phyloP scores from a whole-genome alignment of 1,140 invertebrate genomes.

The Battus philenor region DNA sequence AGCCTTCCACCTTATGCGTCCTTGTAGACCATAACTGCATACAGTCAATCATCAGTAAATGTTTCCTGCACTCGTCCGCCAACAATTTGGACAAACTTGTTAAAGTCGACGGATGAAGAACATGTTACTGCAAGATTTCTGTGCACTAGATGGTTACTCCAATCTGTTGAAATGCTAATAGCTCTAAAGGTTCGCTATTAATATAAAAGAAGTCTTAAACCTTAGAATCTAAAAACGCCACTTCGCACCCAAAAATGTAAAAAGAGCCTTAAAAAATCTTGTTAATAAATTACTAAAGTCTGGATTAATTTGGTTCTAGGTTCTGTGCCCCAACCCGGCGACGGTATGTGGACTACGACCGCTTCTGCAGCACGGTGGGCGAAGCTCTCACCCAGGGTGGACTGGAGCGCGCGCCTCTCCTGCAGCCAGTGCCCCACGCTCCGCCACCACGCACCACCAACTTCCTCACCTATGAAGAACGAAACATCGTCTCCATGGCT shows the following conservation, averaged over 20 bases:
- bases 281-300: background rate
- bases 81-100: too few relatives aligned
- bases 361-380: constrained; percentile 80
- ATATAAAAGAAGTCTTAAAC: too few relatives aligned
- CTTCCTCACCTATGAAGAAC: constrained; percentile 83
- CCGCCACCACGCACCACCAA: constrained; percentile 76
- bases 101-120: too few relatives aligned
- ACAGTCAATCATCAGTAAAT: too few relatives aligned
- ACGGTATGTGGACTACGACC: constrained; percentile 78
- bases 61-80: too few relatives aligned
- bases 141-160: too few relatives aligned
- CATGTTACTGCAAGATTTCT: too few relatives aligned
- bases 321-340: constrained; percentile 77
- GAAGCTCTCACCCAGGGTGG: constrained; percentile 79
- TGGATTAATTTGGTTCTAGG: constrained; percentile 43
- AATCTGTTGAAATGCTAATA: too few relatives aligned
- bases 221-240: too few relatives aligned
- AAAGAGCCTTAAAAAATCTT: background rate
- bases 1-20: too few relatives aligned
- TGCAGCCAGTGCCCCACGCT: constrained; percentile 79
- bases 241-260: background rate
- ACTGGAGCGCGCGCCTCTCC: constrained; percentile 80
- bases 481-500: constrained; percentile 76
- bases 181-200: too few relatives aligned
- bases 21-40: too few relatives aligned